Evolutionary conservation across 2,113 vertebrate species (phyloP).

Genomic region (Axis porcinus): DNA sequence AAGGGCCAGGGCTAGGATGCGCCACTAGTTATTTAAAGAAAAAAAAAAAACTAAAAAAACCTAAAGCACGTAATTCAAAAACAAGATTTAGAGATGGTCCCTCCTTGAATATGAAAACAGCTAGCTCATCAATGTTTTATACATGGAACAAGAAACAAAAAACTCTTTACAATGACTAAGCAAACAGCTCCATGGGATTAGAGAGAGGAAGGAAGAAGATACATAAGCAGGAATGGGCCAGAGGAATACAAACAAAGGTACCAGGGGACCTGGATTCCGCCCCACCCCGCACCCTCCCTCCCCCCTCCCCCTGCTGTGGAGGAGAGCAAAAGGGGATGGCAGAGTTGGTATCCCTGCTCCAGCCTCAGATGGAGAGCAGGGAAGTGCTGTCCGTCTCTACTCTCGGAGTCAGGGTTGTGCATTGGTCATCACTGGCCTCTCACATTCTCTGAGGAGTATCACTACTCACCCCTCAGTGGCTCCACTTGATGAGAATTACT

Average conservation of each 20-base stretch:
- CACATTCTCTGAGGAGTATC: neutral
- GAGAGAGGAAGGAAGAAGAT: neutral
- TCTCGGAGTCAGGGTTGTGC: fast-evolving
- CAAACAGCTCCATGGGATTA: neutral
- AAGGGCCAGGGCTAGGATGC: neutral
- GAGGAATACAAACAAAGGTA: neutral
- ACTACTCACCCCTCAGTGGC: neutral
- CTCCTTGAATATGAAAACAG: neutral
- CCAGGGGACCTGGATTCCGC: neutral
- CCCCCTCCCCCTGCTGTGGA: fast-evolving
- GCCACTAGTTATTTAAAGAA: neutral
- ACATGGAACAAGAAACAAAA: neutral
- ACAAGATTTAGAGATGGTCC: neutral
- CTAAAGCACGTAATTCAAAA: neutral
- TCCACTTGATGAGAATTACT: neutral
- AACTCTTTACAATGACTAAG: neutral
- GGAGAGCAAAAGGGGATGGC: neutral
- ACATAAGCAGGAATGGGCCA: neutral
- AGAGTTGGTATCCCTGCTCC: neutral
- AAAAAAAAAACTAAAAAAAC: neutral
- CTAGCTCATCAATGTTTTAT: neutral
- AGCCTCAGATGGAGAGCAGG: neutral
- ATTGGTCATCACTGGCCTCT: neutral
- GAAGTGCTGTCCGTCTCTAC: no score
- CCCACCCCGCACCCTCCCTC: fast-evolving